Percentiles rank a stretch among this genome's conserved stretches.
phyloP scores from a whole-genome alignment of 1,140 invertebrate genomes.

The Harpegnathos saltator region DNA sequence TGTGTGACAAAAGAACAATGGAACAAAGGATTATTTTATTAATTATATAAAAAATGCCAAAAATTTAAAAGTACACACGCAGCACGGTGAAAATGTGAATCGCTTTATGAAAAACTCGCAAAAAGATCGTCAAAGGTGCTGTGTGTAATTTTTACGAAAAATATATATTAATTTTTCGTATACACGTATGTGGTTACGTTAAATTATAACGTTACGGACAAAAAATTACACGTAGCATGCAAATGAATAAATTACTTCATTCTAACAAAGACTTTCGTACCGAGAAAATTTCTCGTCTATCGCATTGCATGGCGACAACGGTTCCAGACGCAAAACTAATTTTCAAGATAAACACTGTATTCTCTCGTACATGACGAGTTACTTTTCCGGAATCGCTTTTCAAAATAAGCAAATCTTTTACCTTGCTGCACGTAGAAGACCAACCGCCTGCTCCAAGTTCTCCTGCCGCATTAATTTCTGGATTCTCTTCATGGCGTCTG shows the following conservation, averaged over 20 bases:
- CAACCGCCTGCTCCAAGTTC: slow-evolving; percentile 91
- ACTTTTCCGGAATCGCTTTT: slow-evolving; percentile 17
- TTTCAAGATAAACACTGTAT: slow-evolving; percentile 49
- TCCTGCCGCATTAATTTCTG: slow-evolving; percentile 91
- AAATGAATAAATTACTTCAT: background rate
- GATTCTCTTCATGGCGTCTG: slow-evolving; percentile 94
- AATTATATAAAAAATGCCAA: background rate
- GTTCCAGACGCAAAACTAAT: slow-evolving; percentile 18
- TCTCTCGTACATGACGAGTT: background rate
- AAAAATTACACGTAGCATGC: slow-evolving; percentile 2
- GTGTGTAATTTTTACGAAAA: slow-evolving; percentile 13
- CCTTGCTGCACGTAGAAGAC: slow-evolving; percentile 94
- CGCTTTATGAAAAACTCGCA: background rate
- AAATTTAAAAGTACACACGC: slow-evolving; percentile 19
- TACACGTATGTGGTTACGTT: background rate
- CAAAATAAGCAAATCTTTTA: slow-evolving; percentile 83
- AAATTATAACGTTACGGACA: background rate
- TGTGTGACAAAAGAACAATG: background rate
- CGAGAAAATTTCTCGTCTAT: background rate
- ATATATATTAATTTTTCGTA: background rate
- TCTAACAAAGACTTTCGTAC: background rate
- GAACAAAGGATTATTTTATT: background rate
- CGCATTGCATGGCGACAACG: background rate
- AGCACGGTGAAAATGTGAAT: background rate
- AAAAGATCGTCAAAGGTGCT: background rate